A percentile compares a stretch with the other conserved stretches of the same genome.
Conservation (phyloP, 2,113 vertebrate genomes). For the Anguilla japonica region DNA sequence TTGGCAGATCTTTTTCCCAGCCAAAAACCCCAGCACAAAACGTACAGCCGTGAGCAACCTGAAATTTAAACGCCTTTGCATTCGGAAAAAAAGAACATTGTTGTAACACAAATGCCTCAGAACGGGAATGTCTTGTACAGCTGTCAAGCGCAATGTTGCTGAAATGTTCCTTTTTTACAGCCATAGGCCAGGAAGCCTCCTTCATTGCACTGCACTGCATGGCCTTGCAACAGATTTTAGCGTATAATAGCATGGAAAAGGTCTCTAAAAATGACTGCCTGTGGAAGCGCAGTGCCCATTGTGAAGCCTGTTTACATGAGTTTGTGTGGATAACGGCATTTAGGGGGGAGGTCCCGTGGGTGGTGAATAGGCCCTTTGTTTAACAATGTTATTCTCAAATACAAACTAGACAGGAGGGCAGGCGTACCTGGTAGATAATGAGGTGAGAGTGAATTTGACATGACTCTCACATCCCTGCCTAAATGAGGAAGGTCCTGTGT, state of each 20-base stretch:
- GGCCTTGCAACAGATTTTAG: slow-evolving; percentile 36
- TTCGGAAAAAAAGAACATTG: slow-evolving; percentile 26
- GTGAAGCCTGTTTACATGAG: slow-evolving; percentile 70
- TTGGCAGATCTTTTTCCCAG: not conserved
- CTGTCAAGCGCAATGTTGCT: slow-evolving; percentile 13
- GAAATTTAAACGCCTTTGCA: slow-evolving; percentile 13
- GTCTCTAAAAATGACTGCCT: slow-evolving; percentile 45
- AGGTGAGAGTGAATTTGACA: slow-evolving; percentile 48
- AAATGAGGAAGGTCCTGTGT: not conserved
- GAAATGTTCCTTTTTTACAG: slow-evolving; percentile 5
- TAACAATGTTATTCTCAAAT: slow-evolving; percentile 72
- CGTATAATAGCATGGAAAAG: slow-evolving; percentile 44
- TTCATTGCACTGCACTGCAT: slow-evolving; percentile 48
- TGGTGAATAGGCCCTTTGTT: slow-evolving; percentile 79
- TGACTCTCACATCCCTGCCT: not conserved
- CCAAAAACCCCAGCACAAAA: not conserved
- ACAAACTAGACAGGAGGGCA: slow-evolving; percentile 67
- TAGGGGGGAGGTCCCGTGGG: slow-evolving; percentile 34
- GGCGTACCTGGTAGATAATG: slow-evolving; percentile 63
- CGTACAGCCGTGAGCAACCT: not conserved
- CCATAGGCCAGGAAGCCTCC: slow-evolving; percentile 37
- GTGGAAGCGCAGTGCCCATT: slow-evolving; percentile 37
- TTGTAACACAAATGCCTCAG: slow-evolving; percentile 25
- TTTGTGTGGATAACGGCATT: slow-evolving; percentile 74
- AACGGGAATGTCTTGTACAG: slow-evolving; percentile 19